Percentiles rank a stretch among this genome's conserved stretches.
These are phyloP conservation scores for Synanthedon tipuliformis DNA, from an alignment of 2,888 invertebrate genomes.

Conservation along the genomic window DNA sequence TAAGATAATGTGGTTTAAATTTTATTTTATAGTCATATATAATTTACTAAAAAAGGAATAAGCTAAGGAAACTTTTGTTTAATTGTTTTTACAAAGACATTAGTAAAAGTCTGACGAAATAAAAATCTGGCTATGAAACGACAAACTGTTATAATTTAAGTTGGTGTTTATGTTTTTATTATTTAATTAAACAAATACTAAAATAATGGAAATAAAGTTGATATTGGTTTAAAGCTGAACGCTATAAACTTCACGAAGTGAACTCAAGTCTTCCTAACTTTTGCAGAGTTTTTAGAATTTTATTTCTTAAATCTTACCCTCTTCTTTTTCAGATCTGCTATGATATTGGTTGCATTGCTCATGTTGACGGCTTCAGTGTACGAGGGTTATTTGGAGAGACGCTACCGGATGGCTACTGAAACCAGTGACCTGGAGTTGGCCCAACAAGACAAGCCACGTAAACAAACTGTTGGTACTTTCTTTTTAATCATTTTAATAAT, in stretches of 20 bases:
- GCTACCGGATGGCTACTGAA: conserved; percentile 45
- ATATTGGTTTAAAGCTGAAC: not conserved
- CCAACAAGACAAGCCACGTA: conserved; percentile 49
- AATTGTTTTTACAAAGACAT: no score
- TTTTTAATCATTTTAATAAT: conserved; percentile 9
- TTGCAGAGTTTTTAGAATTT: not conserved
- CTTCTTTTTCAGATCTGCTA: conserved; percentile 56
- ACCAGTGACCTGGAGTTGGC: conserved; percentile 57
- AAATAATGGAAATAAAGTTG: no score
- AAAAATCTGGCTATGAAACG: no score
- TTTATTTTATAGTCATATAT: no score
- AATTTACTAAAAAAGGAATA: no score
- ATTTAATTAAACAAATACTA: no score
- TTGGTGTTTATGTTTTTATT: no score
- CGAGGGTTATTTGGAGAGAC: conserved; percentile 66
- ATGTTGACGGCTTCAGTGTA: conserved; percentile 74
- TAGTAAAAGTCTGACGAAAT: no score
- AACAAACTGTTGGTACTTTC: conserved; percentile 48
- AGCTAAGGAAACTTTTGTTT: no score
- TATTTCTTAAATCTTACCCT: not conserved
- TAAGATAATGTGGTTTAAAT: no score
- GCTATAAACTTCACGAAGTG: not conserved
- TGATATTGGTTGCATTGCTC: conserved; percentile 56
- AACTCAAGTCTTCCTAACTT: not conserved
- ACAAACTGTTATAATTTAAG: no score